Base-by-base conservation (phyloP, 2,113 vertebrate genomes). In the Pollachius pollachius region DNA sequence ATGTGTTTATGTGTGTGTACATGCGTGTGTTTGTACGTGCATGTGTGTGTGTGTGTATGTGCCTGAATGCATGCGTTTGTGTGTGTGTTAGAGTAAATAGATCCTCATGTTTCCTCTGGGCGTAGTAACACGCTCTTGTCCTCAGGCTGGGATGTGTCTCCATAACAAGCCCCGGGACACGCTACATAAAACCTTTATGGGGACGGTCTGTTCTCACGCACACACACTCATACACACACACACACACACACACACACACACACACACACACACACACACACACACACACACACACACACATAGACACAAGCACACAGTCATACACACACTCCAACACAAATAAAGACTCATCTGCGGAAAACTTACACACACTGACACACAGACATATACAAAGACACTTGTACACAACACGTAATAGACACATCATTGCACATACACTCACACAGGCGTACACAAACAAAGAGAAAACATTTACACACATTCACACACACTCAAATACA, bases 161-260 rank as follows among this genome's bases (percentile, higher is more conserved):
- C 61, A 81, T 78, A 86, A 81, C 74, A 60, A 73, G 69, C 74
- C 81, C 74, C 74, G 60, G 60, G 72, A 84, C 27, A 67, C 66
- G 1, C 67, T 57, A 71, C 19, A 78, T 86, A 81, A 83, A 87
- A 77, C 68, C 66, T 81, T 86, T 77, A 82, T 73, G 37, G 63
- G 72, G 34, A 48, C 48, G 58, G 6, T 16, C 19, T 27, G 54
- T 64, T 30, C 56, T n/a, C 56, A 58, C 56, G 18, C 56, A 58
- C 56, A 58, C 56, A 57, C n/a, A 57, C n/a, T 18, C 56, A 57
- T 16, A 57, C 56, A 57, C 56, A 58, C 16, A 58, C 56, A n/a
- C n/a, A 58, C 16, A n/a, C n/a, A 58, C 56, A 57, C 17, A 5
- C 15, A 23, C 23, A 23, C 23, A 23, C 23, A 23, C 23, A 23